phyloP scores from a whole-genome alignment of 2,888 invertebrate genomes.

The Taphrorychus bicolor region DNA sequence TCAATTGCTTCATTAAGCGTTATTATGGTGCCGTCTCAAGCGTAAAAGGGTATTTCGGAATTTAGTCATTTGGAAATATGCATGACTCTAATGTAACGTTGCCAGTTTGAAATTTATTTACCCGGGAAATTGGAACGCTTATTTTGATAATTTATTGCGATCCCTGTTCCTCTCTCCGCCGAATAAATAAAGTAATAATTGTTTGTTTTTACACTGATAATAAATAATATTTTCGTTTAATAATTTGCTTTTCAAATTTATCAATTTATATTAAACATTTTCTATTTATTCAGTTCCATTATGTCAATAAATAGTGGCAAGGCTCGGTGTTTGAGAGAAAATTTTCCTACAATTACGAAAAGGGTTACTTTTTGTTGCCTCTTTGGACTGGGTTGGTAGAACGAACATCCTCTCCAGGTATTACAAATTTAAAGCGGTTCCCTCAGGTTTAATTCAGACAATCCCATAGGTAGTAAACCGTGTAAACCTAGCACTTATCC shows the following conservation, averaged over 20 bases:
- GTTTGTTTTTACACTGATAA: neutral
- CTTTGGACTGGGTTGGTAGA: neutral
- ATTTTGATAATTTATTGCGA: neutral
- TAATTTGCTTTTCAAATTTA: no score
- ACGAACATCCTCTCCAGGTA: neutral
- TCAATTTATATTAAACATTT: no score
- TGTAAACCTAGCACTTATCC: slow-evolving; percentile 2
- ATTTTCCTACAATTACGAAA: no score
- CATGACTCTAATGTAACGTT: neutral
- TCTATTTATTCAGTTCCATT: no score
- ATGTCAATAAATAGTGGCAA: no score
- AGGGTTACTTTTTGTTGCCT: neutral
- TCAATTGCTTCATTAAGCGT: slow-evolving; percentile 3
- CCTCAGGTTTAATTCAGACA: neutral
- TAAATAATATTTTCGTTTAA: neutral
- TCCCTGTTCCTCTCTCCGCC: neutral
- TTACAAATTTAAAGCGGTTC: neutral
- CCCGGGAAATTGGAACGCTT: neutral
- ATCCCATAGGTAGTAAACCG: neutral
- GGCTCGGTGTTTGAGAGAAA: no score
- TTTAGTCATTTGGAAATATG: neutral
- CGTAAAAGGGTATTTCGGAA: slow-evolving; percentile 3
- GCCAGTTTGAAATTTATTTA: neutral
- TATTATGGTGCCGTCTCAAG: slow-evolving; percentile 1
- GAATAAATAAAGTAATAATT: neutral